A percentile compares a stretch with the other conserved stretches of the same genome.
Evolutionary conservation across 2,797 vertebrate species (phyloP).

Genomic region (Pangasius krempfi): DNA sequence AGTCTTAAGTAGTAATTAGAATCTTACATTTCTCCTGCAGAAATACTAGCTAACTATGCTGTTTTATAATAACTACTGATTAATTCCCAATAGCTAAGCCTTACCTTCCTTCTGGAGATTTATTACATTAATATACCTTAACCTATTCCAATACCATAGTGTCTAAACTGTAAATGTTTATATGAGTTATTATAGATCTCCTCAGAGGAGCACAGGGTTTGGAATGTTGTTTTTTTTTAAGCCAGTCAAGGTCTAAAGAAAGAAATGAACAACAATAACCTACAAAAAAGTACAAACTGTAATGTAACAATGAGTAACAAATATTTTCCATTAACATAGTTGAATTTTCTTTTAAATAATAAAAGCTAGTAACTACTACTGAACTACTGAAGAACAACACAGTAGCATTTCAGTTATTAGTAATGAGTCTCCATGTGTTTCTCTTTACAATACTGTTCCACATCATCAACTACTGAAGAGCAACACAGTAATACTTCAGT

Average conservation of each 20-base stretch:
- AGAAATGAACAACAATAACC: background rate
- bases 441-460: background rate
- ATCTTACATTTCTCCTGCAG: background rate
- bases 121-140: background rate
- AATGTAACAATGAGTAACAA: background rate
- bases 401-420: background rate
- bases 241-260: background rate
- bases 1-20: background rate
- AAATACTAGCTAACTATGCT: background rate
- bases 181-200: too few species aligned
- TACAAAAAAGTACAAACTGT: background rate
- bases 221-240: background rate
- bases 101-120: background rate
- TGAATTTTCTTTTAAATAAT: background rate
- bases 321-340: background rate
- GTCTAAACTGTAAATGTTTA: background rate
- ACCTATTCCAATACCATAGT: background rate
- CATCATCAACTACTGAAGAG: background rate
- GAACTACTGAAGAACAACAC: background rate
- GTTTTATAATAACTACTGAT: background rate
- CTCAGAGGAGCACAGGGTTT: background rate
- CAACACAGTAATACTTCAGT: background rate
- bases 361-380: too few species aligned
- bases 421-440: background rate
- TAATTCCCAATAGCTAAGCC: background rate